Base-by-base conservation (phyloP, 2,888 invertebrate species). In the Oscheius sp. region DNA sequence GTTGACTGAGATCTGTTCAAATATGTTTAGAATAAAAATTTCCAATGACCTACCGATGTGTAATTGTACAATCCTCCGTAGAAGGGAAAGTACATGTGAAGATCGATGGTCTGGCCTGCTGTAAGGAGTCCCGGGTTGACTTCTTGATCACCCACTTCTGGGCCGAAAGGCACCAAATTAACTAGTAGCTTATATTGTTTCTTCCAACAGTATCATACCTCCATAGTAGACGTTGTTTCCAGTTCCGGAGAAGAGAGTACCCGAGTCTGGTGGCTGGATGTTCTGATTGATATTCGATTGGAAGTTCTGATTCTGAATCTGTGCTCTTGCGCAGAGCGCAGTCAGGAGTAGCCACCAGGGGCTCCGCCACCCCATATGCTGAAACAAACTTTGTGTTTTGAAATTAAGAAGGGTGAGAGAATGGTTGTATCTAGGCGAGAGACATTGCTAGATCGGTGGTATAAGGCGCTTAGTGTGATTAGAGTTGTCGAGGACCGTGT, bases 11-110 rank as follows among this genome's bases (percentile, higher is more conserved):
- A 88, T 83, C 87, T 87, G 70, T 48, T 79, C 5, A n/a, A 21
- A 21, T 71, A 35, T 47, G 58, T 57, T 33, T 9, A 47, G 21
- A n/a, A 21, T 13, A n/a, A 50, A 65, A 50, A 21, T 13, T 21
- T 21, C 32, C 21, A 21, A 47, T 35, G 33, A 74, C 79, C 65
- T 29, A 87, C 87, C 53, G 86, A 85, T 11, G 88, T 87, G 79
- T 88, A 88, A 79, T 88, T 88, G 77, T 88, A 88, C 35, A 83
- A 76, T 62, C 87, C 88, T 53, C 87, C 87, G 63, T 87, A 88
- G 73, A 87, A 88, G 32, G 88, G 88, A 73, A 88, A 88, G 77
- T 81, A 87, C 84, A 86, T 78, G 62, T 88, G 85, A 32, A 88
- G 80, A 75, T 88, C 88, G 70, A 88, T 87, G 2, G 88, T 88